Conservation (phyloP, 2,113 vertebrate genomes). For the Microcebus murinus region DNA sequence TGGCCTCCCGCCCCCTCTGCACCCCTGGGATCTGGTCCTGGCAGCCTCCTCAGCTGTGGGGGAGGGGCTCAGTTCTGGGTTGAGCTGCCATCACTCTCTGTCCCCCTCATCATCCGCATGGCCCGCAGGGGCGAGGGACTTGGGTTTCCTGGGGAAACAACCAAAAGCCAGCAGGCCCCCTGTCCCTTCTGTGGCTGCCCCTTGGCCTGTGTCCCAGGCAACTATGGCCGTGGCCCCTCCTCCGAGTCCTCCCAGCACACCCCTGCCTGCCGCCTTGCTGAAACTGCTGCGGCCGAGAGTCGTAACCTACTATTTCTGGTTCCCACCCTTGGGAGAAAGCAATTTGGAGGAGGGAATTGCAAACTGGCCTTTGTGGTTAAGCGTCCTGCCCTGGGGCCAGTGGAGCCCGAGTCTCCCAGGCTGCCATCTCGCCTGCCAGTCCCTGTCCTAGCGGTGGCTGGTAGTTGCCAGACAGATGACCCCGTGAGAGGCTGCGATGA, state of each 20-base stretch:
- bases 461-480: not conserved
- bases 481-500: not conserved
- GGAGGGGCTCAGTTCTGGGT: rapidly evolving
- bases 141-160: not conserved
- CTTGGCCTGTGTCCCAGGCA: not conserved
- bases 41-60: not conserved
- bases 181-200: not conserved
- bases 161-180: not conserved
- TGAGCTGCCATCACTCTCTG: too few relatives aligned
- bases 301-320: conserved; percentile 59
- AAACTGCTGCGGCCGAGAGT: not conserved
- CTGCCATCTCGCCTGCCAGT: not conserved
- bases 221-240: not conserved
- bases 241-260: rapidly evolving
- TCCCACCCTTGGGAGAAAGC: conserved; percentile 60
- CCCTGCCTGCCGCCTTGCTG: not conserved
- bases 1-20: rapidly evolving
- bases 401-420: not conserved
- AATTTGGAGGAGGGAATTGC: conserved; percentile 59
- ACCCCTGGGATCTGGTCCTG: not conserved
- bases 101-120: not conserved
- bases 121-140: not conserved
- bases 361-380: conserved; percentile 55
- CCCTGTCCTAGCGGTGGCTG: not conserved
- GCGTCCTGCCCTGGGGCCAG: not conserved